Percentiles rank a stretch among this genome's conserved stretches.
These are phyloP conservation scores for Pyrrhura leucotis DNA, from an alignment of 2,797 vertebrate species.

Conservation along the genomic window DNA sequence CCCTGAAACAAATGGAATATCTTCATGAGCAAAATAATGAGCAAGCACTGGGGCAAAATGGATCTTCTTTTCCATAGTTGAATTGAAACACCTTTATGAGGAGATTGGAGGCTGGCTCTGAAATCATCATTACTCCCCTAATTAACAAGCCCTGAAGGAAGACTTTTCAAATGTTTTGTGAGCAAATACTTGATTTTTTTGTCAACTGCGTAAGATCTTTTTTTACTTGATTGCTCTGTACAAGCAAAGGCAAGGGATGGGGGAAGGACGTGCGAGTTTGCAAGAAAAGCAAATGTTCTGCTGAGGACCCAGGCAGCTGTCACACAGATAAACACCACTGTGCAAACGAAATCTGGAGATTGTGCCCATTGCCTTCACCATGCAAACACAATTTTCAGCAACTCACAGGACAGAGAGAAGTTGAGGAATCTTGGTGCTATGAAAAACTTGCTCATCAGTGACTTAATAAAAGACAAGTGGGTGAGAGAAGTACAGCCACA, in stretches of 20 bases:
- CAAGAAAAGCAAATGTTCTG: neutral
- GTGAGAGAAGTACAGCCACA: neutral
- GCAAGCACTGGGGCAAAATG: slow-evolving; percentile 38
- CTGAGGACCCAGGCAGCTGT: neutral
- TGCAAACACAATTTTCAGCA: neutral
- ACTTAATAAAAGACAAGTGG: neutral
- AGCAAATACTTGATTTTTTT: neutral
- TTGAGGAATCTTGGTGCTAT: neutral
- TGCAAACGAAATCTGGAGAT: neutral
- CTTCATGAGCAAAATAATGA: slow-evolving; percentile 63
- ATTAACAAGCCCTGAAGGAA: neutral
- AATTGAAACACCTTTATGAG: slow-evolving; percentile 18
- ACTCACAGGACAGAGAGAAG: neutral
- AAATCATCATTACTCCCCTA: neutral
- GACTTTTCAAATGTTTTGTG: neutral
- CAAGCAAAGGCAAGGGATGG: neutral
- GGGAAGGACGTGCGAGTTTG: neutral
- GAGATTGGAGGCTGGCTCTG: neutral
- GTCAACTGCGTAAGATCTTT: neutral
- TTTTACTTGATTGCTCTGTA: neutral
- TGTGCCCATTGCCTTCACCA: accelerated
- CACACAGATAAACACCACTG: neutral
- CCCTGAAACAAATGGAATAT: slow-evolving; percentile 60
- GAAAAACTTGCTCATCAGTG: neutral
- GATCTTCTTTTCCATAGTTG: slow-evolving; percentile 15